Evolutionary conservation across 2,888 invertebrate genomes (phyloP).

Genomic region (Sicus ferrugineus): DNA sequence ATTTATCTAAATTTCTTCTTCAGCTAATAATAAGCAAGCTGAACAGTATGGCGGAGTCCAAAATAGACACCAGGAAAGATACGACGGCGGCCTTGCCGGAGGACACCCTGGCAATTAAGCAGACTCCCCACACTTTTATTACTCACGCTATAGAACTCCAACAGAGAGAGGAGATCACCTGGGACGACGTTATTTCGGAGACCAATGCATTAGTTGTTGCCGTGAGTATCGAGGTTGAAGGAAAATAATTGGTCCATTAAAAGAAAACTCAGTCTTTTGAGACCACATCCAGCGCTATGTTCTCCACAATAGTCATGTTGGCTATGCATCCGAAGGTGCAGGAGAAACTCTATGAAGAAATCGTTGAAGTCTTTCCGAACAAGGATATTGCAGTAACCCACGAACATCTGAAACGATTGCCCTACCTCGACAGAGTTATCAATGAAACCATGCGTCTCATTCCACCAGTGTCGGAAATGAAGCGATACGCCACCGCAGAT

Average conservation of each 20-base stretch:
- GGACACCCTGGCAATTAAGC: slow-evolving; percentile 34
- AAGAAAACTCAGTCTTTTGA: slow-evolving; percentile 41
- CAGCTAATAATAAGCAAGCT: slow-evolving; percentile 15
- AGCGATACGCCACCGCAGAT: slow-evolving; percentile 41
- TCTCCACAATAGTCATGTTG: slow-evolving; percentile 42
- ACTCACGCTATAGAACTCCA: slow-evolving; percentile 45
- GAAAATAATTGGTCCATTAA: background rate
- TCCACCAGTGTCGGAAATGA: slow-evolving; percentile 46
- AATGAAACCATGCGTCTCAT: slow-evolving; percentile 47
- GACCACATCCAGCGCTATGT: slow-evolving; percentile 43
- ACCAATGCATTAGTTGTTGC: slow-evolving; percentile 44
- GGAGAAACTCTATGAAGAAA: slow-evolving; percentile 43
- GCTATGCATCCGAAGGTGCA: slow-evolving; percentile 44
- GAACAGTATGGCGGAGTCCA: background rate
- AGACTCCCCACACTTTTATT: slow-evolving; percentile 44
- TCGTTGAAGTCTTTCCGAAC: slow-evolving; percentile 41
- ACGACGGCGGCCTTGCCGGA: background rate
- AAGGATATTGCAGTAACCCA: slow-evolving; percentile 40
- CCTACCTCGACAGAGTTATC: slow-evolving; percentile 49
- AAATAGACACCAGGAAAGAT: no score
- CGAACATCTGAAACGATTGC: slow-evolving; percentile 43
- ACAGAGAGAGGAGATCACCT: slow-evolving; percentile 37
- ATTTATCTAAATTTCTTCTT: no score
- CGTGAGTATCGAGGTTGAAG: slow-evolving; percentile 35
- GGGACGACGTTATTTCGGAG: slow-evolving; percentile 44